A percentile compares a stretch with the other conserved stretches of the same genome.
Evolutionary conservation across 2,797 vertebrate species (phyloP).

Genomic region (Microtus californicus): DNA sequence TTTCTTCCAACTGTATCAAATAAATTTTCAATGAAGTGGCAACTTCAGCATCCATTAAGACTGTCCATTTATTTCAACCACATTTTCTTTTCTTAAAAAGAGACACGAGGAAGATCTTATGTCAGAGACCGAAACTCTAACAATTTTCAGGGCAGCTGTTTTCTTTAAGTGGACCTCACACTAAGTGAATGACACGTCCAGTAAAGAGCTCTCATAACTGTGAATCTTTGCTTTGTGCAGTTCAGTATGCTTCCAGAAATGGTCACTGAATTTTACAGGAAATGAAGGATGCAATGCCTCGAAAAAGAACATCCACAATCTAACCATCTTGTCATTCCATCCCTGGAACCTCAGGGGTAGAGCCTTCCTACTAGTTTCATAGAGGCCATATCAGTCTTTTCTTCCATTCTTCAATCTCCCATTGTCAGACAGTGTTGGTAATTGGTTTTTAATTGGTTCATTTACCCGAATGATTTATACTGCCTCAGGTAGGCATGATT

Average conservation of each 20-base stretch:
- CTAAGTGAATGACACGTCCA: slow-evolving; percentile 6
- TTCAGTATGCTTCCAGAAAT: not conserved
- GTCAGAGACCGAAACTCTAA: slow-evolving; percentile 17
- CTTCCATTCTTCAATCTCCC: slow-evolving; percentile 76
- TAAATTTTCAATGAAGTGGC: slow-evolving; percentile 44
- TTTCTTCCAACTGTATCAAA: slow-evolving; percentile 33
- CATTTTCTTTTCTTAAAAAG: slow-evolving; percentile 7
- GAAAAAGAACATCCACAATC: slow-evolving; percentile 68
- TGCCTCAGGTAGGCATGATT: slow-evolving; percentile 84
- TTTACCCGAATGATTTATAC: slow-evolving; percentile 85
- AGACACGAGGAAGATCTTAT: slow-evolving; percentile 6
- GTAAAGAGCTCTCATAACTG: slow-evolving; percentile 22
- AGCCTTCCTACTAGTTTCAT: slow-evolving; percentile 56
- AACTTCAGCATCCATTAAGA: slow-evolving; percentile 42
- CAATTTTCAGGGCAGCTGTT: slow-evolving; percentile 53
- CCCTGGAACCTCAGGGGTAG: slow-evolving; percentile 74
- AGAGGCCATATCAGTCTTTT: slow-evolving; percentile 46
- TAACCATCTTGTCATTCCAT: slow-evolving; percentile 74
- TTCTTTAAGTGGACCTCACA: slow-evolving; percentile 54
- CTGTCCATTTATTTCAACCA: slow-evolving; percentile 26
- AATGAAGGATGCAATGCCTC: slow-evolving; percentile 42
- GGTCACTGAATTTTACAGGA: not conserved
- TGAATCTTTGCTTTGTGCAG: not conserved
- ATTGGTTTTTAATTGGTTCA: slow-evolving; percentile 85
- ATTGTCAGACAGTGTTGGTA: slow-evolving; percentile 80